phyloP scores from a whole-genome alignment of 2,888 invertebrate genomes.

The Nomada ruficornis region DNA sequence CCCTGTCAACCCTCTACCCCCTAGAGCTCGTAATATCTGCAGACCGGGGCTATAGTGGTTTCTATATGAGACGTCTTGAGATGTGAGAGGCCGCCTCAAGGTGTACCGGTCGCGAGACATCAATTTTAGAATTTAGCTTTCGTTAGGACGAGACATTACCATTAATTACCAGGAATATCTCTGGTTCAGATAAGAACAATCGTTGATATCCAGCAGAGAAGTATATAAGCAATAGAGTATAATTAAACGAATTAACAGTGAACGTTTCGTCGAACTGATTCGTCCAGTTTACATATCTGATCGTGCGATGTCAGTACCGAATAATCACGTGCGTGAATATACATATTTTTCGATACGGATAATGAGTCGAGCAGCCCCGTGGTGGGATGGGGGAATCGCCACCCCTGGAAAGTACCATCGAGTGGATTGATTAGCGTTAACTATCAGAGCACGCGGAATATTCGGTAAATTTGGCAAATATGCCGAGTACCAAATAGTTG shows the following conservation, averaged over 20 bases:
- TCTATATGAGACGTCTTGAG: slow-evolving; percentile 37
- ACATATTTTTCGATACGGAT: not conserved
- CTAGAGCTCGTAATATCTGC: slow-evolving; percentile 50
- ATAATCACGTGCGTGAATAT: not conserved
- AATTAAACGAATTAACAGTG: no score
- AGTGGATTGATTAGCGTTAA: slow-evolving; percentile 56
- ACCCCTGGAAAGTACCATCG: not conserved
- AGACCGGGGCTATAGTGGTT: slow-evolving; percentile 25
- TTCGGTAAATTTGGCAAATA: slow-evolving; percentile 69
- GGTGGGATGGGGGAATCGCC: slow-evolving; percentile 4
- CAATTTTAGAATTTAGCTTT: slow-evolving; percentile 3
- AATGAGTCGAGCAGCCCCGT: not conserved
- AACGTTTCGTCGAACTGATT: no score
- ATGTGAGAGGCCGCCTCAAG: slow-evolving; percentile 22
- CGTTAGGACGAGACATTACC: not conserved
- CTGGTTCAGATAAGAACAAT: no score
- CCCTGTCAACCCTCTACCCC: slow-evolving; percentile 17
- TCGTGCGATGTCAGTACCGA: no score
- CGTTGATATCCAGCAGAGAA: no score
- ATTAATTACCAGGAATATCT: no score
- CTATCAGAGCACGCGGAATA: slow-evolving; percentile 61
- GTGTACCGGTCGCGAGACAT: not conserved
- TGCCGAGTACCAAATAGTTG: slow-evolving; percentile 70
- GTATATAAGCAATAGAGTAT: no score
- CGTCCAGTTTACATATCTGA: no score